Base-by-base conservation (phyloP, 2,113 vertebrate species). In the Semnornis frantzii region DNA sequence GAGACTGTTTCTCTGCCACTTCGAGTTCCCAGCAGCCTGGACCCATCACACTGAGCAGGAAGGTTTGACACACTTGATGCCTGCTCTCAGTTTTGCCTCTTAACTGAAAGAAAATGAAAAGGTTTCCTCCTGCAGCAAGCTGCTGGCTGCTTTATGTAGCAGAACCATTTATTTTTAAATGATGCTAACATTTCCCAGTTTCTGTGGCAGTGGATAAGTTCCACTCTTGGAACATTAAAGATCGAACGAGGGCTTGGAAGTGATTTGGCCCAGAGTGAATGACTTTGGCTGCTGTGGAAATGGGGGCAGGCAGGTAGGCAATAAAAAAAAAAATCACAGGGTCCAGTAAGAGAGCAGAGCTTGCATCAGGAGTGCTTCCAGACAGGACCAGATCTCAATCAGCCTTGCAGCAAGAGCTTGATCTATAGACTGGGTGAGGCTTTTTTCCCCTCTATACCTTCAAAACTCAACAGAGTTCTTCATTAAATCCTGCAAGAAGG, bases 151-250 rank as follows among this genome's bases (percentile, higher is more conserved):
- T 95, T 92, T 86, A 65, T 82, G 82, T 55, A 65, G 65, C 86
- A 60, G 95, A 95, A 93, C 44, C 73, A 3, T 88, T 93, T 95
- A 74, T 95, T 88, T 95, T 95, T 94, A 91, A 95, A 95, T 72
- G 95, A 84, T 58, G 91, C 78, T 87, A 73, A 82, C 80, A 50
- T n/a, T 77, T 74, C 77, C 39, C 68, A 59, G 75, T 57, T 86
- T 85, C 33, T 39, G 66, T 34, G 52, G 88, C 68, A 27, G 64
- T 58, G 27, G 75, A 84, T 71, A 58, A 69, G 66, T 86, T 74
- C 76, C 84, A 82, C 63, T 78, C 69, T 57, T 62, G 74, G 90
- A 76, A 37, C 78, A 57, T 88, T 93, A 95, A 95, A 91, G 86
- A 79, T 44, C 4, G 54, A 82, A 69, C 1, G 23, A 27, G 70